Base-by-base conservation (phyloP, 2,888 invertebrate genomes). In the Bellardia bayeri region DNA sequence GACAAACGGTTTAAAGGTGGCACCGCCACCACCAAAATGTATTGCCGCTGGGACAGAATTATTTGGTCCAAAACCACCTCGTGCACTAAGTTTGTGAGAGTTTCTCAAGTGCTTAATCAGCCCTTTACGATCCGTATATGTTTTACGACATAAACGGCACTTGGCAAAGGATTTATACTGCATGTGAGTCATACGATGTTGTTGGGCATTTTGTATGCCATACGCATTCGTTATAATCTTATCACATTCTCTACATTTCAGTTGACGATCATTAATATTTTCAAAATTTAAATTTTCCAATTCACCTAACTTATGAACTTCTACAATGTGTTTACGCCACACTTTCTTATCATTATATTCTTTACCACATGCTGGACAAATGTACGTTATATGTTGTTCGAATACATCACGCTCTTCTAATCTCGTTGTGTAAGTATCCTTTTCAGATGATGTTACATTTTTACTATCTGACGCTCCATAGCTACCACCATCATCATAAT, bases 161-260 rank as follows among this genome's bases (percentile, higher is more conserved):
- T 92, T 90, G 3, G 92, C 91, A 69, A 90, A 92, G 0, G 92
- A 91, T 85, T 92, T 92, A 75, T 89, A 91, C 0, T 92, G 92
- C 82, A 92, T 83, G 71, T 92, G 92, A 0, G 92, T 92, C 45
- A 92, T 91, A 45, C 91, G 89, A 87, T 92, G 92, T 76, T 92
- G 92, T 82, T 92, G 92, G 0, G 92, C 92, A 89, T 92, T 92
- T 88, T 92, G 92, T 81, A 92, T 91, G 11, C 92, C 92, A 81
- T 92, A 92, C 0, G 92, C 92, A 76, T 92, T 92, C 11, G 92
- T 92, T 6, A 92, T 92, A 40, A 92, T 91, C 85, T 92, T 92
- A 5, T 91, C 90, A 82, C 92, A 92, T 72, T 92, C 91, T 4
- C 90, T 90, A 85, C 92, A 92, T 64, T 90, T 91, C 5, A 92